phyloP scores from a whole-genome alignment of 2,113 vertebrate genomes.

The Sinocyclocheilus anshuiensis region DNA sequence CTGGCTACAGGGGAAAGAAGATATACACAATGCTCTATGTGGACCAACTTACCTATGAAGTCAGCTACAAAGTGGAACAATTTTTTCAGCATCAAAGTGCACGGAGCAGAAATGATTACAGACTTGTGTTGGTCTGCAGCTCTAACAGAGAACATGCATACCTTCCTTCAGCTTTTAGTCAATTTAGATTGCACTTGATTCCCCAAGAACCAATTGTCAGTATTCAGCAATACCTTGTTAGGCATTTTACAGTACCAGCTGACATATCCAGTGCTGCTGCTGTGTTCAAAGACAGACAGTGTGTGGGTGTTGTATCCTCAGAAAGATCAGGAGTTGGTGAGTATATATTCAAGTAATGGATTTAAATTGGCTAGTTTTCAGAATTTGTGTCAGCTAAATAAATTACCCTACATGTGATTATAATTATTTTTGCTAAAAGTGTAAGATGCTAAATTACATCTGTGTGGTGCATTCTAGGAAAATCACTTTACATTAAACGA shows the following conservation, averaged over 20 bases:
- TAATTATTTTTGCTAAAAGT: neutral
- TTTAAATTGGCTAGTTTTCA: neutral
- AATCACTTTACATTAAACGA: slow-evolving; percentile 90
- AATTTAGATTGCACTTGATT: slow-evolving; percentile 81
- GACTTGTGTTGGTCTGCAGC: slow-evolving; percentile 85
- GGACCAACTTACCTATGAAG: slow-evolving; percentile 88
- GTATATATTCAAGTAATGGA: slow-evolving; percentile 56
- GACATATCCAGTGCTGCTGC: slow-evolving; percentile 74
- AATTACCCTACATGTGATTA: neutral
- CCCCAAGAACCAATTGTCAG: slow-evolving; percentile 72
- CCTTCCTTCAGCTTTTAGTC: slow-evolving; percentile 90
- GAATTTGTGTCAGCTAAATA: neutral
- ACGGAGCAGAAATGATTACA: slow-evolving; percentile 73
- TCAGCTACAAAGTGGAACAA: slow-evolving; percentile 81
- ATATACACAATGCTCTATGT: slow-evolving; percentile 87
- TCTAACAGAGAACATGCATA: slow-evolving; percentile 85
- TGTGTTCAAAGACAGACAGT: slow-evolving; percentile 79
- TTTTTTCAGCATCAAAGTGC: slow-evolving; percentile 80
- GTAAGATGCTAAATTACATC: neutral
- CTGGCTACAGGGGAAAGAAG: slow-evolving; percentile 68
- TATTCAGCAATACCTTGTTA: slow-evolving; percentile 80
- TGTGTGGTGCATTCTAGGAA: slow-evolving; percentile 74
- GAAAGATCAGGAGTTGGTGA: slow-evolving; percentile 89
- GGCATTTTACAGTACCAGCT: slow-evolving; percentile 76
- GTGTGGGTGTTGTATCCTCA: slow-evolving; percentile 87